Evolutionary conservation across 2,113 vertebrate genomes (phyloP), one percentile per base, ranked within the genome.

Genomic region (Halcyon senegalensis): DNA sequence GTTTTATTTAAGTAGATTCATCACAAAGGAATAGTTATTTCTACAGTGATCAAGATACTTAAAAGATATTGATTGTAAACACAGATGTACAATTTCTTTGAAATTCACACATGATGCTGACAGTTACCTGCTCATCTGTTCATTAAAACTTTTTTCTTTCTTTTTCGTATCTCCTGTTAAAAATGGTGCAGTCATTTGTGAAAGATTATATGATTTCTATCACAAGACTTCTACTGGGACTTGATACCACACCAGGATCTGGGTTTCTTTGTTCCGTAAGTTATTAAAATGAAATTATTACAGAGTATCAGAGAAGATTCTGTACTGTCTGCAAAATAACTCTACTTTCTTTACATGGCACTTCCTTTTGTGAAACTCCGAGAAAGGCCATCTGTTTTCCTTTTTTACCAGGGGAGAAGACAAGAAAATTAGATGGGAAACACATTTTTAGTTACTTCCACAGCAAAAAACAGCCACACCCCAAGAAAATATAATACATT

Each of bases 141-240:
- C 72, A 86, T 73, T 86, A 70, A 96, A 89, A 31, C 9, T 83
- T 91, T 88, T 83, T 79, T 73, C 50, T 91, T 88, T 88, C 55
- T 91, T 91, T 89, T 84, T 58, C 18, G 3, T 95, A 39, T 92
- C 48, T 93, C 62, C 94, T 93, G 53, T 90, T 90, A 93, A 90
- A 96, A 96, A 62, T 87, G 30, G 96, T 96, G 33, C 97, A 99
- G 98, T 99, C 98, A 25, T 98, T 98, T 97, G 98, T 99, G 96
- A 99, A 99, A 92, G 98, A 98, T 92, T 99, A 98, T 86, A 99
- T 99, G 98, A 99, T 98, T 95, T 98, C 98, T 82, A 98, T 99
- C 89, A 98, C 98, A 96, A 98, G 98, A 97, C 98, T 99, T 95
- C 98, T 98, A 14, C 91, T 99, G 93, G 98, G 98, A 94, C 91